Evolutionary conservation across 53 echinoderm and acorn worm species (phyloP), one percentile per base, ranked within the genome.

Genomic region (Holothuria leucospilota): DNA sequence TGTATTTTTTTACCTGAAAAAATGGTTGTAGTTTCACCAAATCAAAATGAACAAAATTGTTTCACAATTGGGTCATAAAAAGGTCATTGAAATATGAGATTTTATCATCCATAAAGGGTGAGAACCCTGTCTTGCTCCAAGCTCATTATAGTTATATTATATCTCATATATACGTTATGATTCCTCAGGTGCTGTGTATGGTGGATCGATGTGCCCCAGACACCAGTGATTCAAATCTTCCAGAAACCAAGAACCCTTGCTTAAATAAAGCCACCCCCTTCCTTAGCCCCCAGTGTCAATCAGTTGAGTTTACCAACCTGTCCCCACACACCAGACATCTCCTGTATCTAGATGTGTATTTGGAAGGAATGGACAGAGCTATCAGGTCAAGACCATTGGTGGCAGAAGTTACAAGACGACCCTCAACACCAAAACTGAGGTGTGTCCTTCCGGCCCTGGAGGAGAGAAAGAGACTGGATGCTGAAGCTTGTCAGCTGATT

Each of bases 231-330:
- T 72, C 72, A n/a, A 38, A 23, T 15, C 72, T 72, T 39, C 72
- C 72, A 1, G 72, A 72, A 46, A 23, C 39, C 34, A 72, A 72
- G 72, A 72, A 72, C 23, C 72, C 39, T 56, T 62, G 86, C 26
- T 39, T 63, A 14, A 71, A 72, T 71, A 94, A 90, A 41, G 85
- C 90, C 65, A 82, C 56, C 62, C 83, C 90, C 41, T 88, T 90
- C 63, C 77, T 96, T 2, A 67, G 86, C 3, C 88, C 89, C 0
- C 90, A 94, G 13, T 71, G 89, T 59, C 86, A 78, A 29, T 87
- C 86, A 16, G 88, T 84, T 3, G 96, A 96, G 78, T 94, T 96
- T 87, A 80, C 69, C 23, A 82, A 87, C 68, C 96, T 96, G 66
- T 62, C 86, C 39, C 77, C 92, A 16, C 94, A 88, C 20, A 71